Evolutionary conservation across 2,888 invertebrate genomes (phyloP).

Genomic region (Julus scandinavius): DNA sequence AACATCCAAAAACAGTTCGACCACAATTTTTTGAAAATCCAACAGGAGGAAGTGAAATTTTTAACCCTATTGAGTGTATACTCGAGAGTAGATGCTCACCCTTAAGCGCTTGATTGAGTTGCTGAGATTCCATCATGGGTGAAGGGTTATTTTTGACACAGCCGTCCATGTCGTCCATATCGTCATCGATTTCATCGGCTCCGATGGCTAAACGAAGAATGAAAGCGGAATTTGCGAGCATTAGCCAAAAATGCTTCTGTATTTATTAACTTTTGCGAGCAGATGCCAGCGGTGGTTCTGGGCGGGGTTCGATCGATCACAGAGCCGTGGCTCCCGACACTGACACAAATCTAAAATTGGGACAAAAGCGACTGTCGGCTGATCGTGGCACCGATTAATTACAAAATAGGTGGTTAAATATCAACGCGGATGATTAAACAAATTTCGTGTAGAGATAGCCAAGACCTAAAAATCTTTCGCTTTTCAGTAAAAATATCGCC

Average conservation of each 20-base stretch:
- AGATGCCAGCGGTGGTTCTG: background rate
- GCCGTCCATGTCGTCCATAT: constrained; percentile 38
- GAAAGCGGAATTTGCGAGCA: background rate
- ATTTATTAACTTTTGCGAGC: background rate
- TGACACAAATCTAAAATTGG: background rate
- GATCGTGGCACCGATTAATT: too few relatives aligned
- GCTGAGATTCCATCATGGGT: constrained; percentile 43
- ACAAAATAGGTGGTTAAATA: too few relatives aligned
- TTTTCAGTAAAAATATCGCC: too few relatives aligned
- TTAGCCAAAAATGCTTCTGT: too few relatives aligned
- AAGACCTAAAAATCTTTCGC: too few relatives aligned
- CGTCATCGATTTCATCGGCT: constrained; percentile 39
- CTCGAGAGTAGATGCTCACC: background rate
- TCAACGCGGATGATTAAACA: too few relatives aligned
- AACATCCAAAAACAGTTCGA: too few relatives aligned
- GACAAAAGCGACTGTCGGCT: background rate
- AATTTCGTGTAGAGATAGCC: too few relatives aligned
- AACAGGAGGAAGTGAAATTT: too few relatives aligned
- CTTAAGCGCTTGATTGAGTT: constrained; percentile 48
- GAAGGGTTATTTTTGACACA: background rate
- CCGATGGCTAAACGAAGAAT: background rate
- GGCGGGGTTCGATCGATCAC: background rate
- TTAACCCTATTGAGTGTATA: background rate
- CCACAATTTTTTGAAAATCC: too few relatives aligned
- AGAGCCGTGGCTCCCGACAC: background rate